Percentiles rank a stretch among this genome's conserved stretches.
Evolutionary conservation across 2,797 vertebrate species (phyloP).

Genomic region (Phalanger gymnotis): DNA sequence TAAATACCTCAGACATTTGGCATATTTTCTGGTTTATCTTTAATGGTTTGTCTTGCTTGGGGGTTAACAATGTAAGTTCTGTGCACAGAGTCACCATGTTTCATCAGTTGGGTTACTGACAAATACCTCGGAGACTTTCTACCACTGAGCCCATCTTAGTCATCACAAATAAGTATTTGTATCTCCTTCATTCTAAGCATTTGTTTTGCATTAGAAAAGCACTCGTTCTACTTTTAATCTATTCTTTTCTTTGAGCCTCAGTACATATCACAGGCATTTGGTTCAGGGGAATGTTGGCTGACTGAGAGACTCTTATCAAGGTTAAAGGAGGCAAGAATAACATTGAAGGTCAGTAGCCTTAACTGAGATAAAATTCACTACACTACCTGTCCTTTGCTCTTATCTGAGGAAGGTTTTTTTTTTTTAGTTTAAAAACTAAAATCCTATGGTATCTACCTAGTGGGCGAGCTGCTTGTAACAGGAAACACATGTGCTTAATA

Average conservation of each 20-base stretch:
- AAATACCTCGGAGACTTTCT: background rate
- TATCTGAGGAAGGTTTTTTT: background rate
- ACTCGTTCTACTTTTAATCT: background rate
- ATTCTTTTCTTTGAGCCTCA: background rate
- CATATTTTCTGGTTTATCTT: background rate
- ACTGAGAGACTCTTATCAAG: background rate
- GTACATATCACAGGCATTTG: background rate
- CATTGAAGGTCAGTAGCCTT: background rate
- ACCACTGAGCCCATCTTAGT: background rate
- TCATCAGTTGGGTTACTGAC: background rate
- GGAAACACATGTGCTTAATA: background rate
- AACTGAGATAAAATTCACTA: background rate
- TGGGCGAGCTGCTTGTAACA: background rate
- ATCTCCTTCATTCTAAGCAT: background rate
- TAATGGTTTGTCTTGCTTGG: background rate
- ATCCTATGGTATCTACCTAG: background rate
- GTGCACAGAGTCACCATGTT: background rate
- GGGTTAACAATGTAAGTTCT: background rate
- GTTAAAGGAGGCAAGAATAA: background rate
- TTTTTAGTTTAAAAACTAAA: background rate
- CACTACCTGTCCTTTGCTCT: background rate
- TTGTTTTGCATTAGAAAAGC: background rate
- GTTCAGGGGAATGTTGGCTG: background rate
- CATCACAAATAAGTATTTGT: background rate
- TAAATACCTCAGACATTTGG: background rate